These are phyloP conservation scores for Noctua janthina DNA, from an alignment of 2,888 invertebrate species.

Conservation along the genomic window DNA sequence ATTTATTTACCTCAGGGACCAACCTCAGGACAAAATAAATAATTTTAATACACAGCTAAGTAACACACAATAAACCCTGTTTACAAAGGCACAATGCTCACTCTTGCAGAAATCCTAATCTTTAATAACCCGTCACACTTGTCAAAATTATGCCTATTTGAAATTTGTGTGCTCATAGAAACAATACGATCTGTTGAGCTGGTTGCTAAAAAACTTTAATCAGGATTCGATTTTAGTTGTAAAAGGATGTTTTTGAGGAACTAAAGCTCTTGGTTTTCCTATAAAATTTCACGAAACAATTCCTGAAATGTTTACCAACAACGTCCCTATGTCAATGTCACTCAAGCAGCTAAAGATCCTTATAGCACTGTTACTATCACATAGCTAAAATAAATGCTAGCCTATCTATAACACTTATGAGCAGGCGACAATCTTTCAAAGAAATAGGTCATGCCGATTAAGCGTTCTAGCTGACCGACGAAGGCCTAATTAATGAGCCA, in stretches of 20 bases:
- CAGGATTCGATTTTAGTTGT: not conserved
- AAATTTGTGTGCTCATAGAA: no score
- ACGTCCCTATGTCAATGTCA: not conserved
- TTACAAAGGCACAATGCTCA: conserved; percentile 28
- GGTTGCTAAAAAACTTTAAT: not conserved
- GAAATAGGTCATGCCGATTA: conserved; percentile 51
- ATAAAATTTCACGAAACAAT: not conserved
- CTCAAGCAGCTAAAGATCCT: not conserved
- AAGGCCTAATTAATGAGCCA: conserved; percentile 58
- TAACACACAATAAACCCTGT: conserved; percentile 6
- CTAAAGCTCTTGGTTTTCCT: not conserved
- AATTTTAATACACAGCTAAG: conserved; percentile 21
- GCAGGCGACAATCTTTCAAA: conserved; percentile 33
- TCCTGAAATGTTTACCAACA: not conserved
- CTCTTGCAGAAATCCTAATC: conserved; percentile 23
- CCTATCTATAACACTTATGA: conserved; percentile 30
- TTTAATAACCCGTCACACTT: conserved; percentile 1
- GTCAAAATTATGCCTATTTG: not conserved
- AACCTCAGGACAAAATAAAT: conserved; percentile 30
- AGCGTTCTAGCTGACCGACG: conserved; percentile 29
- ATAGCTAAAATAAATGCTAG: not conserved
- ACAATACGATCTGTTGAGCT: not conserved
- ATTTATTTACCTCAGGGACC: not conserved
- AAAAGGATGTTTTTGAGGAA: not conserved
- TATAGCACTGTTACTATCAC: not conserved